Conservation (phyloP, 2,888 invertebrate species). For the Synergus japonicus region DNA sequence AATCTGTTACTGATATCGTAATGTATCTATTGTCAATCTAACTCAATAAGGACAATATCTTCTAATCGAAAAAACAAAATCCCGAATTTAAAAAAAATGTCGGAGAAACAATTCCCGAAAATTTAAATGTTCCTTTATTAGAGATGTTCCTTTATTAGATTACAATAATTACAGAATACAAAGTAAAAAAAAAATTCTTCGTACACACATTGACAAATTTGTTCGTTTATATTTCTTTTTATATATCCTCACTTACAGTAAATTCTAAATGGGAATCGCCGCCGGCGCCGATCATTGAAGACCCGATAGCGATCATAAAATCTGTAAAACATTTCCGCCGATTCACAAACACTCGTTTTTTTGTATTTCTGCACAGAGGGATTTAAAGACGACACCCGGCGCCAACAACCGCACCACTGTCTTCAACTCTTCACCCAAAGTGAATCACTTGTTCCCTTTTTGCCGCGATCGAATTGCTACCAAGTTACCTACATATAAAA, state of each 20-base stretch:
- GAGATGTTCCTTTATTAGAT: not conserved
- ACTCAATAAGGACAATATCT: too few species aligned
- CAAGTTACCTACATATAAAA: conserved; percentile 16
- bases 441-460: conserved; percentile 33
- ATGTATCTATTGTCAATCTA: too few species aligned
- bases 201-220: not conserved
- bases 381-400: not conserved
- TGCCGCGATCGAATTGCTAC: conserved; percentile 19
- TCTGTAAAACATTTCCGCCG: conserved; percentile 73
- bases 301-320: conserved; percentile 77
- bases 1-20: too few species aligned
- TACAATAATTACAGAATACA: not conserved
- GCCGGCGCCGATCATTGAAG: conserved; percentile 70
- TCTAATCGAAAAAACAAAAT: too few species aligned
- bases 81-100: too few species aligned
- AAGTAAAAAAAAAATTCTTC: conserved; percentile 36
- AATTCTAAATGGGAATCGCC: conserved; percentile 72
- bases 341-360: conserved; percentile 22
- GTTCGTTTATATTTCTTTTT: not conserved
- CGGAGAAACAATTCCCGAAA: too few species aligned
- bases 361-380: not conserved
- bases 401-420: conserved; percentile 17
- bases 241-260: conserved; percentile 69
- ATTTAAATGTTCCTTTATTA: too few species aligned
- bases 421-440: not conserved